A percentile compares a stretch with the other conserved stretches of the same genome.
Evolutionary conservation across 2,888 invertebrate species (phyloP).

Genomic region (Agrotis puta): DNA sequence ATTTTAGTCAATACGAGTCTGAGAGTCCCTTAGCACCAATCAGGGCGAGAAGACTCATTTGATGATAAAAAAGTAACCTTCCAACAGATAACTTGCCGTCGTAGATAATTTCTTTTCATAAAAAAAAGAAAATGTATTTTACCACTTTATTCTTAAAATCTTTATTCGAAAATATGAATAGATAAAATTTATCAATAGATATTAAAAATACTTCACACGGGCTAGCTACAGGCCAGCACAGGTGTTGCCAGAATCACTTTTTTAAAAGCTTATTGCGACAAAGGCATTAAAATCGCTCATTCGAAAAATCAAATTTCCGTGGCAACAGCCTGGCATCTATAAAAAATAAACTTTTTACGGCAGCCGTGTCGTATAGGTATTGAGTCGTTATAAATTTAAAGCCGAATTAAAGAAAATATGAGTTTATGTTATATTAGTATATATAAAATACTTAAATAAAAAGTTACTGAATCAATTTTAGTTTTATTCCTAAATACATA

Average conservation of each 20-base stretch:
- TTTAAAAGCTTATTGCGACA: constrained; percentile 48
- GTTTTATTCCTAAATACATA: too few relatives aligned
- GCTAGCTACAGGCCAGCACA: constrained; percentile 3
- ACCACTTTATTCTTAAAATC: neutral
- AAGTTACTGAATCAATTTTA: too few relatives aligned
- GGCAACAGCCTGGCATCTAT: constrained; percentile 74
- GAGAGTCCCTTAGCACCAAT: too few relatives aligned
- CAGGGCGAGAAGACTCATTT: too few relatives aligned
- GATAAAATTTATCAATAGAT: constrained; percentile 8
- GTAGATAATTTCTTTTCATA: neutral
- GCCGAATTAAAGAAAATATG: constrained; percentile 17
- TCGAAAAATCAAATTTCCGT: constrained; percentile 82
- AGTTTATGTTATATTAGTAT: too few relatives aligned
- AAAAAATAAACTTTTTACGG: constrained; percentile 75
- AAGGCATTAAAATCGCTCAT: constrained; percentile 78
- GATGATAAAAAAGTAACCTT: neutral
- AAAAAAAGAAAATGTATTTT: constrained; percentile 13
- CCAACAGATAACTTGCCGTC: neutral
- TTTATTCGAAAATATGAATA: too few relatives aligned
- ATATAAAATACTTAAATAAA: too few relatives aligned
- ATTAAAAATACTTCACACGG: constrained; percentile 1
- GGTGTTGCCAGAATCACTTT: constrained; percentile 32
- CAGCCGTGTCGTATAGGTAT: constrained; percentile 46
- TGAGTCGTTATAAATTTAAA: constrained; percentile 66
- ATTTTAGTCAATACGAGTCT: too few relatives aligned